Conservation (phyloP, 2,797 vertebrate species). For the Acomys russatus region DNA sequence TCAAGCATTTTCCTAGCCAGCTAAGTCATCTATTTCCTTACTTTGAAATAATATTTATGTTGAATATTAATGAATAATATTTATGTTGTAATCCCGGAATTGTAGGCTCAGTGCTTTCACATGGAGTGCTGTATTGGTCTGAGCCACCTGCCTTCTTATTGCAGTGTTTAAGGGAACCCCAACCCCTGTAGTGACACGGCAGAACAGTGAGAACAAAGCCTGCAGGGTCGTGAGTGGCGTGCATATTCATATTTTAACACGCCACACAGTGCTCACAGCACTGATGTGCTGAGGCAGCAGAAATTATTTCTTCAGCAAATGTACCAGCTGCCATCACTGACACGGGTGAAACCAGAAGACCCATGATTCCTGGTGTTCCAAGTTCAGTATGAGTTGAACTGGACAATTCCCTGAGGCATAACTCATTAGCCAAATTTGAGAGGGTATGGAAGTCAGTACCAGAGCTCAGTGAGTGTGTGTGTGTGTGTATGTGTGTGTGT, state of each 20-base stretch:
- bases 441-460: background rate
- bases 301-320: background rate
- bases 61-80: background rate
- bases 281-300: background rate
- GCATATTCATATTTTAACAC: background rate
- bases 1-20: slow-evolving; percentile 5
- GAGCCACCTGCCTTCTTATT: slow-evolving; percentile 1
- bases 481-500: background rate
- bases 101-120: background rate
- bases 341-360: slow-evolving; percentile 9
- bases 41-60: slow-evolving; percentile 66
- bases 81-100: slow-evolving; percentile 12
- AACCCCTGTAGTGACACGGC: background rate
- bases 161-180: background rate
- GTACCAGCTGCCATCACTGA: background rate
- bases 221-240: background rate
- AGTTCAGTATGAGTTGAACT: slow-evolving; percentile 40
- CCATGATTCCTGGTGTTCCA: background rate
- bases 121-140: background rate
- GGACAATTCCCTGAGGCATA: slow-evolving; percentile 58
- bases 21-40: slow-evolving; percentile 51
- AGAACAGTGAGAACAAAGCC: background rate
- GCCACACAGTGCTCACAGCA: background rate
- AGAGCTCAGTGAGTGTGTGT: background rate
- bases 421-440: slow-evolving; percentile 26